Evolutionary conservation across 2,113 vertebrate genomes (phyloP).

Genomic region (Brienomyrus longianalis): DNA sequence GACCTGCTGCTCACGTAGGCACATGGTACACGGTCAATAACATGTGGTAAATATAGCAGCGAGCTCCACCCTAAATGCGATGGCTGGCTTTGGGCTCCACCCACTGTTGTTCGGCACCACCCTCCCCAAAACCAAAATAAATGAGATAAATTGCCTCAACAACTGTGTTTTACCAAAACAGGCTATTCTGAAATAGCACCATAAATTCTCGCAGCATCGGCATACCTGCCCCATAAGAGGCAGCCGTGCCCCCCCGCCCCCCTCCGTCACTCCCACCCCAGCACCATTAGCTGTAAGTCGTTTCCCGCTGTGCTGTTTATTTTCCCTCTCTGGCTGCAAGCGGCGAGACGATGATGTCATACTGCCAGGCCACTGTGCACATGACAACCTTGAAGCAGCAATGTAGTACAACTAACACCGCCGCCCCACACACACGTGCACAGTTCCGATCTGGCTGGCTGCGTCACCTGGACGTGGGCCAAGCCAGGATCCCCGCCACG

Average conservation of each 20-base stretch:
- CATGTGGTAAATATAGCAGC: not conserved
- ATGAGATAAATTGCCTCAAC: no score
- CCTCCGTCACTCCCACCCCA: no score
- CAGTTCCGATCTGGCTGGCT: slow-evolving; percentile 18
- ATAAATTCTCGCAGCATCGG: not conserved
- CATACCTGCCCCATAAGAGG: not conserved
- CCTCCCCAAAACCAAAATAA: not conserved
- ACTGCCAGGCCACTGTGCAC: not conserved
- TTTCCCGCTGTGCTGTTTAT: not conserved
- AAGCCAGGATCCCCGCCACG: slow-evolving; percentile 37
- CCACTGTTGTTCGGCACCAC: not conserved
- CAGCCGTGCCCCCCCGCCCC: not conserved
- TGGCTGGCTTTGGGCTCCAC: not conserved
- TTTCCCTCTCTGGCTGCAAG: not conserved
- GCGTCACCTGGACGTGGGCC: slow-evolving; percentile 44
- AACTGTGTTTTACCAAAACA: no score
- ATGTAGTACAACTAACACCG: not conserved
- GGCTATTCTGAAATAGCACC: not conserved
- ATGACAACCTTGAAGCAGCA: not conserved
- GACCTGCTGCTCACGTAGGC: not conserved
- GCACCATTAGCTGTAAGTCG: not conserved
- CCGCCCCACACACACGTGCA: not conserved
- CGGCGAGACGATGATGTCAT: not conserved
- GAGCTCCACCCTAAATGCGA: not conserved
- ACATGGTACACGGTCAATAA: not conserved